Conservation (phyloP, 1,140 invertebrate genomes). For the Daktulosphaira vitifoliae region DNA sequence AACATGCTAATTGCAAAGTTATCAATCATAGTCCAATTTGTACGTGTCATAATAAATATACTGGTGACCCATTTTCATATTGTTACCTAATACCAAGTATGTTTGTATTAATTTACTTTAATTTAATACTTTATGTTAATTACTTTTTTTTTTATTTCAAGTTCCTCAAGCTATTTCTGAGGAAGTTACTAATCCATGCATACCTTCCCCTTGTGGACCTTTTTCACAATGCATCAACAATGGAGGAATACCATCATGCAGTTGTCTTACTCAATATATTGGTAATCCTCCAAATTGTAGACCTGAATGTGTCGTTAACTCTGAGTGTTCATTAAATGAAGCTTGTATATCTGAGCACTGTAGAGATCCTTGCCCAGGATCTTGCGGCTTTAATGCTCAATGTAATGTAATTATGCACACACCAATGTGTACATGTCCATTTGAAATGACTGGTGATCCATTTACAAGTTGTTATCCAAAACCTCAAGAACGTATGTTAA, state of each 20-base stretch:
- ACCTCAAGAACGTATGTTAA: constrained; percentile 40
- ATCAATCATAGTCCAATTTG: constrained; percentile 53
- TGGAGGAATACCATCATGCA: constrained; percentile 50
- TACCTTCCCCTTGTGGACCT: constrained; percentile 49
- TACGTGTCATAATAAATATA: constrained; percentile 46
- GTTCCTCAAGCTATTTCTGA: constrained; percentile 38
- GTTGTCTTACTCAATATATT: constrained; percentile 51
- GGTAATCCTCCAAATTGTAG: constrained; percentile 61
- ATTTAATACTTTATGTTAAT: background rate
- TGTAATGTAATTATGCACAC: constrained; percentile 50
- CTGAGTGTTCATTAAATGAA: constrained; percentile 53
- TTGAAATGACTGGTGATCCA: constrained; percentile 49
- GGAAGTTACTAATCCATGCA: constrained; percentile 42
- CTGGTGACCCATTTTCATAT: constrained; percentile 51
- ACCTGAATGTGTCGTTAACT: constrained; percentile 58
- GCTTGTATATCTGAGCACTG: constrained; percentile 60
- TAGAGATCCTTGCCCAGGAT: constrained; percentile 59
- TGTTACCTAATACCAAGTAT: constrained; percentile 48
- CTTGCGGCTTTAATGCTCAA: constrained; percentile 51
- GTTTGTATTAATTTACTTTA: constrained; percentile 22
- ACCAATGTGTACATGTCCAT: constrained; percentile 50
- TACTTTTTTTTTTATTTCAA: constrained; percentile 1
- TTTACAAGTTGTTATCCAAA: constrained; percentile 46
- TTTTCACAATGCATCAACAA: constrained; percentile 49
- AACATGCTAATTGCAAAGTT: constrained; percentile 47